Evolutionary conservation across 2,888 invertebrate species (phyloP).

Genomic region (Hydrotaea diabolus): DNA sequence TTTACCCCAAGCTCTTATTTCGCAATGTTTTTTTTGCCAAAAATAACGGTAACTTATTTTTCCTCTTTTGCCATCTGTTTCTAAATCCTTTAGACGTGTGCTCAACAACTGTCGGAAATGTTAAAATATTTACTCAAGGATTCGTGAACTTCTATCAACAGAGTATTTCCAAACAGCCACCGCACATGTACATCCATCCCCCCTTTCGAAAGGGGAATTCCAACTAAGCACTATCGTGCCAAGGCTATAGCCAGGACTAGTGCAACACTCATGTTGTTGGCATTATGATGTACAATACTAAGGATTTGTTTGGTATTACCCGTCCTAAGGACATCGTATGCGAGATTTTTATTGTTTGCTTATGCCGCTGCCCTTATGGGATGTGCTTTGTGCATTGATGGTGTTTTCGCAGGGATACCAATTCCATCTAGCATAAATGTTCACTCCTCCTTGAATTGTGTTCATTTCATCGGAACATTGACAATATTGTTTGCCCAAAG

Average conservation of each 20-base stretch:
- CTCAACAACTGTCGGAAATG: conserved; percentile 72
- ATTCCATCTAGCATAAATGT: neutral
- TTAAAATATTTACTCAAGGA: conserved; percentile 77
- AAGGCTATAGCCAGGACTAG: too few species aligned
- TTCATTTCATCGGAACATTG: neutral
- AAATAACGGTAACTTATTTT: conserved; percentile 24
- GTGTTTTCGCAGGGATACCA: neutral
- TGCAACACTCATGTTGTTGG: neutral
- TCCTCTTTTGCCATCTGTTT: neutral
- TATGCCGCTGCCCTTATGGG: neutral
- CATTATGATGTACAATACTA: conserved; percentile 26
- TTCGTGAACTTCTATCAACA: conserved; percentile 55
- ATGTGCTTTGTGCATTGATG: neutral
- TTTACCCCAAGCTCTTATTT: neutral
- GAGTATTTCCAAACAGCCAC: neutral
- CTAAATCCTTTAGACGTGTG: conserved; percentile 78
- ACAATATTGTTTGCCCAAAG: conserved; percentile 1
- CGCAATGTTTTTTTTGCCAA: conserved; percentile 23
- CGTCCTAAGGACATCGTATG: conserved; percentile 19
- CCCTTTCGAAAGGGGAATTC: neutral
- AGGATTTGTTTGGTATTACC: conserved; percentile 37
- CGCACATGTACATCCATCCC: neutral
- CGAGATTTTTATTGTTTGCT: conserved; percentile 24
- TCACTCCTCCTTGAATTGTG: neutral
- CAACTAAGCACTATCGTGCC: neutral